These are phyloP conservation scores for Hecatera dysodea DNA, from an alignment of 2,888 invertebrate genomes.

Conservation along the genomic window DNA sequence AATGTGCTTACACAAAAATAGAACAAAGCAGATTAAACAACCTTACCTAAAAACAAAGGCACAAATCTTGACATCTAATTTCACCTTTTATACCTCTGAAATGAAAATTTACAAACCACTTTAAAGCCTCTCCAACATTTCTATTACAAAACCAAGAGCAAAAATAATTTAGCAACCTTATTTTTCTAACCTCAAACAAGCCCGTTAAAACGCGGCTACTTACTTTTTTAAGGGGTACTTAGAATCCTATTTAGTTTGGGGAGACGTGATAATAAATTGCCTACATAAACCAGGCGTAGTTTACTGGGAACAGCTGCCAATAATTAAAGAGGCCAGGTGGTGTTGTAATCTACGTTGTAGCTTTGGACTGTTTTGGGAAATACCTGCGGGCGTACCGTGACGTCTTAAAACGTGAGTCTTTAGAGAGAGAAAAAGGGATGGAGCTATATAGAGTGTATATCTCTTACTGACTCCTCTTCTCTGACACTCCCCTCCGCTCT, in stretches of 20 bases:
- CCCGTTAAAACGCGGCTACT: slow-evolving; percentile 11
- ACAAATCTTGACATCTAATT: neutral
- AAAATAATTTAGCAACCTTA: neutral
- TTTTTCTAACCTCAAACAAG: slow-evolving; percentile 8
- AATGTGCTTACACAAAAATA: too few relatives aligned
- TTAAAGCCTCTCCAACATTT: neutral
- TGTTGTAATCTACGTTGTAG: slow-evolving; percentile 20
- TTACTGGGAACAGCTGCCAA: slow-evolving; percentile 33
- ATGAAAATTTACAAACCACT: slow-evolving; percentile 3
- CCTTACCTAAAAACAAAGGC: neutral
- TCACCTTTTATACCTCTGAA: neutral
- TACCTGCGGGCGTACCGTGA: too few relatives aligned
- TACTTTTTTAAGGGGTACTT: slow-evolving; percentile 35
- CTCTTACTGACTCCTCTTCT: too few relatives aligned
- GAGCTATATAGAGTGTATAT: too few relatives aligned
- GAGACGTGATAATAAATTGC: slow-evolving; percentile 38
- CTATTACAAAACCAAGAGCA: slow-evolving; percentile 8
- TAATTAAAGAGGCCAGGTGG: slow-evolving; percentile 46
- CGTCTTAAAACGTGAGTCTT: too few relatives aligned
- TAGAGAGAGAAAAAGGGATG: too few relatives aligned
- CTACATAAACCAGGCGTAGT: slow-evolving; percentile 16
- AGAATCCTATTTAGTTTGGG: slow-evolving; percentile 25
- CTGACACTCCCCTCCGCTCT: too few relatives aligned
- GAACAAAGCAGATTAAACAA: too few relatives aligned
- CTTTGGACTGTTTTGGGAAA: neutral